Evolutionary conservation across 2,113 vertebrate species (phyloP).

Genomic region (Haemorhous mexicanus): DNA sequence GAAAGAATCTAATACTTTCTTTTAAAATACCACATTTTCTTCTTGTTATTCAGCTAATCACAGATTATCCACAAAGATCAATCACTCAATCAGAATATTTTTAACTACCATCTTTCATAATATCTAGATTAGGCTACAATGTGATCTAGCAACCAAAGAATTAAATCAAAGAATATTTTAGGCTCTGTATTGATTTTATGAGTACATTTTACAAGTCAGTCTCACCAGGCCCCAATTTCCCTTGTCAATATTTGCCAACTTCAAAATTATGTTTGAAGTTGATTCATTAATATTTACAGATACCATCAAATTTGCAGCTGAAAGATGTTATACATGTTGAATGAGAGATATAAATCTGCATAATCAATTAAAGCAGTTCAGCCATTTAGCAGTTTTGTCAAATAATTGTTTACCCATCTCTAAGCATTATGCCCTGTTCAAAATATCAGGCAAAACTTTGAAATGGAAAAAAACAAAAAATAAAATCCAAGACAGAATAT

Average conservation of each 20-base stretch:
- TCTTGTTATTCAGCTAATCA: not conserved
- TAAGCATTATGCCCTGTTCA: not conserved
- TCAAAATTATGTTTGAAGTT: not conserved
- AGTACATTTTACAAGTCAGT: not conserved
- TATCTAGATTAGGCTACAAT: not conserved
- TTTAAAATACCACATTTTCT: not conserved
- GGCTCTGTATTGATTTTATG: not conserved
- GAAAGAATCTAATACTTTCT: not conserved
- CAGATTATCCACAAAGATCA: not conserved
- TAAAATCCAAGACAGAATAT: not conserved
- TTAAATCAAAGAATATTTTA: not conserved
- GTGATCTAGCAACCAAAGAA: not conserved
- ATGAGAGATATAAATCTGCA: not conserved
- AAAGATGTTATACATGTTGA: not conserved
- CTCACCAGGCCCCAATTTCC: not conserved
- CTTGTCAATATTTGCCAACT: not conserved
- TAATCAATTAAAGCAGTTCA: not conserved
- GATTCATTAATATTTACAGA: conserved; percentile 13
- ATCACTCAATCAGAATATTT: not conserved
- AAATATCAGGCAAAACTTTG: not conserved
- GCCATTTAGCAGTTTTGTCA: not conserved
- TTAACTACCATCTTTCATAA: not conserved
- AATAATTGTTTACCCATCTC: not conserved
- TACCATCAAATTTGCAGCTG: not conserved
- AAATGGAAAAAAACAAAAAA: not conserved